Evolutionary conservation across 2,113 vertebrate genomes (phyloP), one percentile per base, ranked within the genome.

Genomic region (Formicarius rufipectus): DNA sequence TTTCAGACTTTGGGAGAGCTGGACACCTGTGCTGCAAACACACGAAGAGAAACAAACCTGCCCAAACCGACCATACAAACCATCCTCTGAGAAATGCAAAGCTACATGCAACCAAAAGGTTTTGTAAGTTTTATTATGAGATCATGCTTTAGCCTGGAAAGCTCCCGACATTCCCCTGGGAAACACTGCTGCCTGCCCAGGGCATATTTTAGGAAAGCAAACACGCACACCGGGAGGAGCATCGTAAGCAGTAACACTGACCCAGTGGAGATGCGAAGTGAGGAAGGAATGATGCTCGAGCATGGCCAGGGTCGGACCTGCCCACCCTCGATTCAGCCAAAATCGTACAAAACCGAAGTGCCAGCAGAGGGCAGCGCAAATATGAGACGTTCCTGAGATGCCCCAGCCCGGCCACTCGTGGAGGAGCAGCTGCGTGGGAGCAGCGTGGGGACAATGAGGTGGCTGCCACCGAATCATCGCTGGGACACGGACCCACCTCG

Each of bases 331-430:
- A 25, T 39, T 25, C 9, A 76, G 27, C 0, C 37, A 53, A 76
- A 83, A 76, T 6, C 55, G 68, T 84, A 82, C 87, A 68, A 73
- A 71, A 24, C 1, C 4, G 10, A 62, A 63, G 14, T 35, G 25
- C 78, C 93, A 91, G 94, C 93, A 96, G 94, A 94, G 90, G 93
- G 95, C 96, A 95, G 84, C 7, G 21, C 87, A 95, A 90, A 95
- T 89, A 45, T 55, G 24, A 14, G 3, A 27, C 82, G 74, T 53
- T 20, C 42, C 62, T 2, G 59, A 53, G 37, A 33, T 22, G 35
- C 17, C 92, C 52, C 18, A 1, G 30, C 6, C 39, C 3, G 14
- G 63, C 14, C 60, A 45, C 60, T 13, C 3, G 12, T 6, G 27
- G 40, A 28, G 55, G 8, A 56, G 40, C 15, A 28, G 30, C 37